These are phyloP conservation scores for Oreochromis spilurus DNA, from an alignment of 2,113 vertebrate genomes.

Conservation along the genomic window DNA sequence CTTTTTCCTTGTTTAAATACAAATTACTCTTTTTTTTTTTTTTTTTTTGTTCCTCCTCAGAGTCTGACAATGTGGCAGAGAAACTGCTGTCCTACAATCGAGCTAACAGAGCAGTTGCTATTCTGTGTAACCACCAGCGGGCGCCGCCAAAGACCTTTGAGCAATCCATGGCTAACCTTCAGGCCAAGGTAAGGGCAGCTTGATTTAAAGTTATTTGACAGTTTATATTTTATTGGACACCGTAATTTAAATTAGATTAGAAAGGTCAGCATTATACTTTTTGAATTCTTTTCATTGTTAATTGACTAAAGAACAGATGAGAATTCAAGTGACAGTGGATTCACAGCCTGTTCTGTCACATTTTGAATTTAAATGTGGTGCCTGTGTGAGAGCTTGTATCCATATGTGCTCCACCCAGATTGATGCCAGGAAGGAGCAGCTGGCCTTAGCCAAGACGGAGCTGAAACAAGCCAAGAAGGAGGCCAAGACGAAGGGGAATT, in stretches of 20 bases:
- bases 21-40: not conserved
- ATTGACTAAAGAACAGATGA: not conserved
- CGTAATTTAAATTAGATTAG: rapidly evolving
- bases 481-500: constrained; percentile 45
- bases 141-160: constrained; percentile 79
- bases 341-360: not conserved
- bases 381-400: not conserved
- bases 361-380: not conserved
- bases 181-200: constrained; percentile 63
- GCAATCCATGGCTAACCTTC: constrained; percentile 78
- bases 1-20: not conserved
- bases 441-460: constrained; percentile 63
- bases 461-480: constrained; percentile 68
- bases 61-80: constrained; percentile 57
- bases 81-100: constrained; percentile 78
- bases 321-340: not conserved
- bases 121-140: constrained; percentile 81
- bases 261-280: not conserved
- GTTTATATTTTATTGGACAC: not conserved
- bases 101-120: constrained; percentile 76
- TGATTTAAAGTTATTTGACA: not conserved
- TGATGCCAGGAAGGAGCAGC: constrained; percentile 62
- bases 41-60: not conserved
- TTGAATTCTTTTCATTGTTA: rapidly evolving
- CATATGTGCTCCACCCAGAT: constrained; percentile 26